phyloP scores from a whole-genome alignment of 1,140 invertebrate species.

The Drosophila bifasciata region DNA sequence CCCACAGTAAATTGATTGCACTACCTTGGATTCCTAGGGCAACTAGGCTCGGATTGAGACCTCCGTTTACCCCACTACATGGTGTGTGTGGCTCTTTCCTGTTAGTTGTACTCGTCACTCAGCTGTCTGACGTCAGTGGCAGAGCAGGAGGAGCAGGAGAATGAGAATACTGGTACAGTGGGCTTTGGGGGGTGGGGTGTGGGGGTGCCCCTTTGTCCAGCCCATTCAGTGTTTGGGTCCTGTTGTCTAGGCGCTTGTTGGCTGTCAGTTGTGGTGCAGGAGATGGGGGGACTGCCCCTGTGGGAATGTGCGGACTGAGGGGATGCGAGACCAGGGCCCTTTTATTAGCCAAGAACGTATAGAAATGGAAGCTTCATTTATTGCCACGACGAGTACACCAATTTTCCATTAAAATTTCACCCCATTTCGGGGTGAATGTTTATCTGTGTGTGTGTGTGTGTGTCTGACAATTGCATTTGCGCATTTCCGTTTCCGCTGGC shows the following conservation, averaged over 20 bases:
- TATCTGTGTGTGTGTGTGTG: constrained; percentile 13
- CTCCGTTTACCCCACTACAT: background rate
- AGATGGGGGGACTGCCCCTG: background rate
- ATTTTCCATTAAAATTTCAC: constrained; percentile 74
- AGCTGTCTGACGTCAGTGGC: constrained; percentile 25
- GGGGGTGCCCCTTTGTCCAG: constrained; percentile 27
- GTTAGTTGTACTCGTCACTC: constrained; percentile 5
- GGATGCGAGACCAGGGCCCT: constrained; percentile 19
- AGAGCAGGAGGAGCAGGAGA: too few relatives aligned
- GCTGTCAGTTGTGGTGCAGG: constrained; percentile 25
- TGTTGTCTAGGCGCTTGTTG: constrained; percentile 50
- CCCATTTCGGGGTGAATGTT: constrained; percentile 3
- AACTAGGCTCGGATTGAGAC: too few relatives aligned
- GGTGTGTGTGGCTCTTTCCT: constrained; percentile 2
- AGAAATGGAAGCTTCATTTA: constrained; percentile 59
- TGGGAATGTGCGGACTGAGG: background rate
- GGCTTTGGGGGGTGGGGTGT: too few relatives aligned
- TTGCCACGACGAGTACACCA: constrained; percentile 56
- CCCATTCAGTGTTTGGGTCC: constrained; percentile 57
- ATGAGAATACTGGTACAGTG: too few relatives aligned
- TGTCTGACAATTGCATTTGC: constrained; percentile 68
- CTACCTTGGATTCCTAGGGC: too few relatives aligned
- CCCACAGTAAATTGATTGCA: too few relatives aligned
- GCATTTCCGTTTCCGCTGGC: constrained; percentile 66
- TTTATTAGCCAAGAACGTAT: constrained; percentile 59